Evolutionary conservation across 2,888 invertebrate species (phyloP), one percentile per base, ranked within the genome.

Genomic region (Ennomos fuscantarius): DNA sequence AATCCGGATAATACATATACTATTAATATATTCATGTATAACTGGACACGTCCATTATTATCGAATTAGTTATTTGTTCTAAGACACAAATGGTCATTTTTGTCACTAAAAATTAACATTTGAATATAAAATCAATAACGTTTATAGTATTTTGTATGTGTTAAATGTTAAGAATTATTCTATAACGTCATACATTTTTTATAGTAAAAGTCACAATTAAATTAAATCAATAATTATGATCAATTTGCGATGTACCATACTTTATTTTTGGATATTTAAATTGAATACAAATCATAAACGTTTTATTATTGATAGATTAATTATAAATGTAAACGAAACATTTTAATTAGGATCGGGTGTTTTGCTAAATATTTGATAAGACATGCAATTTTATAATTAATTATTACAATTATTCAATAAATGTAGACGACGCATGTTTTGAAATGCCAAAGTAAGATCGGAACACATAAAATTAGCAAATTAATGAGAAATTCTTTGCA

Each of bases 21-120:
- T 49, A 47, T 57, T 51, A 52, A 52, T 57, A 37, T 52, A 57
- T 57, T 44, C 52, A 15, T 10, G 15, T 52, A 42, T 58, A 53
- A 53, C 40, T 53, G 53, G 49, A 48, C 44, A 12, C 35, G 36
- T 24, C 44, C 41, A 49, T 48, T 58, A 58, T 43, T 48, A 24
- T 48, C 43, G 47, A 47, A 52, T 52, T 37, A 47, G 57, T 44
- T 48, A 58, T 49, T 53, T 53, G 53, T 49, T 53, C 45, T 49
- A 39, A 36, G n/a, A 40, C 8, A 49, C 53, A 49, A 49, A 53
- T 54, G 36, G 41, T 49, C 12, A 37, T 44, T 15, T 37, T 9
- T 52, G 34, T 46, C 41, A 31, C 53, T 50, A 49, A 45, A 41
- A 33, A 41, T 33, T 48, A 15, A 37, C 32, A 49, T 59, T 58